These are phyloP conservation scores for Cynoglossus semilaevis DNA, from an alignment of 2,113 vertebrate genomes.

Conservation along the genomic window DNA sequence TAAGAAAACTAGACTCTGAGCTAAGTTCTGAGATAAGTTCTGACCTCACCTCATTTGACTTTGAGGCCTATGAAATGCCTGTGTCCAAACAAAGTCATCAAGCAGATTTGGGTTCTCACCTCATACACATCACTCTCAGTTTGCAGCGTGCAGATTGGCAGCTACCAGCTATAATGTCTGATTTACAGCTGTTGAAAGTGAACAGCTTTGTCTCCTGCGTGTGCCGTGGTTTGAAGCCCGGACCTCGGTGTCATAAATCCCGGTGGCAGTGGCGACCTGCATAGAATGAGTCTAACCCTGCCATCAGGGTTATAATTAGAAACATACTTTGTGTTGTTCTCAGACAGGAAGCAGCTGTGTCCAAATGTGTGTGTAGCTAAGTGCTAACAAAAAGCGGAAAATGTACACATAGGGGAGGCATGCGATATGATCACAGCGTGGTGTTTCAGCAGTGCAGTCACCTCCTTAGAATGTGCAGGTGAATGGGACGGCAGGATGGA, in stretches of 20 bases:
- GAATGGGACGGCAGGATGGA: constrained; percentile 50
- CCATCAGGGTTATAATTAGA: constrained; percentile 72
- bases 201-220: constrained; percentile 36
- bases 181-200: constrained; percentile 39
- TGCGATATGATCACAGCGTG: constrained; percentile 58
- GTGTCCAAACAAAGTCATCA: constrained; percentile 5
- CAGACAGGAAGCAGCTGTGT: constrained; percentile 65
- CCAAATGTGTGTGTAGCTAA: constrained; percentile 38
- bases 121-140: constrained; percentile 19
- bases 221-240: constrained; percentile 18
- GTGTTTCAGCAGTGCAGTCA: constrained; percentile 45
- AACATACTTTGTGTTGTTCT: constrained; percentile 60
- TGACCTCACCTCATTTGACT: too few species aligned
- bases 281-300: constrained; percentile 52
- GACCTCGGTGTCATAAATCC: constrained; percentile 53
- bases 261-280: constrained; percentile 45
- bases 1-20: too few species aligned
- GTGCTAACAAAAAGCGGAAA: constrained; percentile 77
- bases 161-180: constrained; percentile 29
- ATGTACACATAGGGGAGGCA: constrained; percentile 62
- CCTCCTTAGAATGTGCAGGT: constrained; percentile 72
- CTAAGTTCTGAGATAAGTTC: too few species aligned
- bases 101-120: constrained; percentile 22
- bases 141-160: constrained; percentile 13
- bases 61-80: constrained; percentile 4